Conservation (phyloP, 2,888 invertebrate genomes). For the Volucella inflata region DNA sequence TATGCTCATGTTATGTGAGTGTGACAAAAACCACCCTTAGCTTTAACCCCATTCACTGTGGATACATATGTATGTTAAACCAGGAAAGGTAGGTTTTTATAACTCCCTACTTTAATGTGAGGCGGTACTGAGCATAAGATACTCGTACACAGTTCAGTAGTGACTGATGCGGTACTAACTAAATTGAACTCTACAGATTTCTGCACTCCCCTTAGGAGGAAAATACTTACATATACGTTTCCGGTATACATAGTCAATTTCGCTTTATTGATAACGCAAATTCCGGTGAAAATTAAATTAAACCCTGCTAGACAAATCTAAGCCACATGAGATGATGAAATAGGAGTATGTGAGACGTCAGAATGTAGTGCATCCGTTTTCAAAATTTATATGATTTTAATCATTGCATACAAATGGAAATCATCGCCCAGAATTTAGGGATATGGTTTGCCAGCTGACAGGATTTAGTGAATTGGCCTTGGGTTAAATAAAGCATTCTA, state of each 20-base stretch:
- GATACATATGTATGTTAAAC: background rate
- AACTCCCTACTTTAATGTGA: slow-evolving; percentile 45
- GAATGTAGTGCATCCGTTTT: slow-evolving; percentile 7
- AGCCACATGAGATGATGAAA: slow-evolving; percentile 38
- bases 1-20: background rate
- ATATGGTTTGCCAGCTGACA: background rate
- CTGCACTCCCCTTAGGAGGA: background rate
- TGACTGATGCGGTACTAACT: slow-evolving; percentile 44
- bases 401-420: background rate
- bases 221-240: background rate
- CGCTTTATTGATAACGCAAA: slow-evolving; percentile 51
- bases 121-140: slow-evolving; percentile 13
- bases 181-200: slow-evolving; percentile 3
- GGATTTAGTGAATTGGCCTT: slow-evolving; percentile 4
- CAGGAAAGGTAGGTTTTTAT: slow-evolving; percentile 32
- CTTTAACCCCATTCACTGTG: background rate
- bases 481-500: slow-evolving; percentile 21
- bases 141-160: slow-evolving; percentile 17
- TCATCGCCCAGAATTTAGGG: background rate
- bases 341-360: slow-evolving; percentile 26
- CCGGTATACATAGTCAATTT: slow-evolving; percentile 44
- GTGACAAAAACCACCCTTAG: background rate
- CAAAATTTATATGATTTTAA: too few species aligned
- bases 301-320: slow-evolving; percentile 50
- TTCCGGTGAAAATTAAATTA: slow-evolving; percentile 59